Evolutionary conservation across 2,113 vertebrate genomes (phyloP).

Genomic region (Meriones unguiculatus): DNA sequence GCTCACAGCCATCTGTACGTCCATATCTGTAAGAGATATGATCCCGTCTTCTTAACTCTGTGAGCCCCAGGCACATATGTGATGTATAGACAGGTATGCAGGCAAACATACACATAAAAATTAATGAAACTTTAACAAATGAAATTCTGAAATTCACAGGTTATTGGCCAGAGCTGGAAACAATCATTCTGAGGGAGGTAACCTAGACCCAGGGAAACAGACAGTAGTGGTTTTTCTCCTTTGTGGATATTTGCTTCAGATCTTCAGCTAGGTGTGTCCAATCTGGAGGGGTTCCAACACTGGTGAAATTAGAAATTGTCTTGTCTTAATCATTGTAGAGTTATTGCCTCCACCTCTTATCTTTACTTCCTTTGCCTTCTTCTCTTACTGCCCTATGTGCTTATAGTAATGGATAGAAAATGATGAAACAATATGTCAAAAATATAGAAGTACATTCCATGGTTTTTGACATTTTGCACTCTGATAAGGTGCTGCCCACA

Average conservation of each 20-base stretch:
- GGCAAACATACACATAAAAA: neutral
- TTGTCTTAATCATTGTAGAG: neutral
- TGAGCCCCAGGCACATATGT: neutral
- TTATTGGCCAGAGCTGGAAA: neutral
- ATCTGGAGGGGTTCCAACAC: neutral
- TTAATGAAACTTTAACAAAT: neutral
- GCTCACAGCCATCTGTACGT: neutral
- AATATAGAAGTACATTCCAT: neutral
- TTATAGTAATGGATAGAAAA: neutral
- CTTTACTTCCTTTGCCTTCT: no score
- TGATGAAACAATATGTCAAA: neutral
- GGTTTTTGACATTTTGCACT: neutral
- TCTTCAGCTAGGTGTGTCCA: neutral
- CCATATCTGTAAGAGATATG: neutral
- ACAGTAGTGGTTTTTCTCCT: neutral
- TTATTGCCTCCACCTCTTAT: no score
- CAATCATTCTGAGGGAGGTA: neutral
- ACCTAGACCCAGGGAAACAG: neutral
- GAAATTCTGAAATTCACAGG: neutral
- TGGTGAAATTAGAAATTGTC: neutral
- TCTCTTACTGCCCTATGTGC: neutral
- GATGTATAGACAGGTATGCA: neutral
- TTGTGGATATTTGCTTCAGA: neutral
- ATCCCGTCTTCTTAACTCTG: neutral
- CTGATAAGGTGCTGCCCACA: neutral